Evolutionary conservation across 2,888 invertebrate genomes (phyloP), one percentile per base, ranked within the genome.

Genomic region (Chelonus formosanus): DNA sequence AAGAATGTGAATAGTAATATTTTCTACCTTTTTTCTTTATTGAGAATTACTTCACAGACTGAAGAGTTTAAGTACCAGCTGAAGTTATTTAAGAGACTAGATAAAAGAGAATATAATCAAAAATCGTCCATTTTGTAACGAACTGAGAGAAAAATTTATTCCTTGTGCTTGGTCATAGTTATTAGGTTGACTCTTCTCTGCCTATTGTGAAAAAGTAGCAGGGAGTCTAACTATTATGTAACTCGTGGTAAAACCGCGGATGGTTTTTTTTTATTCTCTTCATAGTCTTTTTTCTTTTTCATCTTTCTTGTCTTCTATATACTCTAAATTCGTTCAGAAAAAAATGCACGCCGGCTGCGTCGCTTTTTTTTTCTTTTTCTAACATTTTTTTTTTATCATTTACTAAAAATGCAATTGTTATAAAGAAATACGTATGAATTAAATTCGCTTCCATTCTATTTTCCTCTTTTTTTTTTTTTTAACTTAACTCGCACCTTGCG

Each of bases 81-180:
- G 20, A 20, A 20, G 20, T 20, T 20, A 20, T 20, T 20, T 20
- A 20, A 20, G 32, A 66, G 56, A 59, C 48, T 36, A 48, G 32
- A 35, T 44, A 65, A 53, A 62, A 65, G 56, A 63, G 73, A 72
- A 69, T 74, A 76, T 73, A 67, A 78, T 73, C 72, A 74, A 73
- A 78, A 79, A 79, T 76, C 75, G 76, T 74, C 72, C 69, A 67
- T 72, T 53, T 67, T 70, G 52, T 64, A 56, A 73, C 71, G 73
- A 78, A 77, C 76, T 75, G 75, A 78, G 76, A 64, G 75, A 76
- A 78, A 80, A 79, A 75, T 74, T 78, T 76, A 77, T 77, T 78
- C 72, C 75, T 75, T 76, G 73, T 73, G 73, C 71, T 75, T 72
- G 72, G 71, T 70, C 73, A 70, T 72, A 76, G 73, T 72, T 72